These are phyloP conservation scores for Apodemus sylvaticus DNA, from an alignment of 2,113 vertebrate genomes.

Conservation along the genomic window DNA sequence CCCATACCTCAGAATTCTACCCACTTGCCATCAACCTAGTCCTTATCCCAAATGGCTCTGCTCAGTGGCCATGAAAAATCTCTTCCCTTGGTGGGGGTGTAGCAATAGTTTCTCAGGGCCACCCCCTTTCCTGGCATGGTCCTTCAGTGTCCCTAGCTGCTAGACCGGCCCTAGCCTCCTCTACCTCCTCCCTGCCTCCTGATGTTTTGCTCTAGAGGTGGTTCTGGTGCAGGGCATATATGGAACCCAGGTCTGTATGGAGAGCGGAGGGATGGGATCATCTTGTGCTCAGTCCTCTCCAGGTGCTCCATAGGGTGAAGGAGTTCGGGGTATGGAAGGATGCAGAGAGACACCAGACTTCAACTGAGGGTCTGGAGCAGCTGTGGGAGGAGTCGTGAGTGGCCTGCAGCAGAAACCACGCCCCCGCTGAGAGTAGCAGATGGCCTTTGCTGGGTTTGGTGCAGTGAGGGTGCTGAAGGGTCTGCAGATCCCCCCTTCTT, in stretches of 20 bases:
- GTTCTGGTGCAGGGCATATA: neutral
- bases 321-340: neutral
- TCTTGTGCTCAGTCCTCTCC: neutral
- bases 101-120: too few species aligned
- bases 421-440: too few species aligned
- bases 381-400: neutral
- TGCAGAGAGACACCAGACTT: neutral
- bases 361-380: neutral
- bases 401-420: neutral
- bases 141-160: neutral
- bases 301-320: neutral
- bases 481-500: neutral
- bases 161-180: neutral
- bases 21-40: neutral
- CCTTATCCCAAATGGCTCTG: neutral
- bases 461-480: neutral
- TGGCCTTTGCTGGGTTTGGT: neutral
- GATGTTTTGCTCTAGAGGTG: neutral
- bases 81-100: neutral
- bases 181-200: accelerated
- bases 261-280: neutral
- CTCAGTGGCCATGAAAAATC: neutral
- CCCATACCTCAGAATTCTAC: neutral
- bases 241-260: neutral
- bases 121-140: neutral